Conservation (phyloP, 2,113 vertebrate genomes). For the Lepisosteus oculatus region DNA sequence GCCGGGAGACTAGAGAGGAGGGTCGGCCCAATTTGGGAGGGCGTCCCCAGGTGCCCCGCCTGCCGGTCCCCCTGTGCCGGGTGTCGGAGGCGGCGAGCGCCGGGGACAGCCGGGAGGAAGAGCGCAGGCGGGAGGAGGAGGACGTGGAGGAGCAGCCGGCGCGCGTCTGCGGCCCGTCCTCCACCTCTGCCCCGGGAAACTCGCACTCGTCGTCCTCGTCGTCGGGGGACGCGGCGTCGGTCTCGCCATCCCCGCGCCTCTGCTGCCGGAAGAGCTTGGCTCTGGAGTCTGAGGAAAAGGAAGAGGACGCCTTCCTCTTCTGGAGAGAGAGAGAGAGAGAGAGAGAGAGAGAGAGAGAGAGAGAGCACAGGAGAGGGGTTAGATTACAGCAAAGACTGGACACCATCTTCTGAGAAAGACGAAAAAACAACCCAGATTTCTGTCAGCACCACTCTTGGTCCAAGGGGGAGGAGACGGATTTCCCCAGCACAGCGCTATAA, state of each 20-base stretch:
- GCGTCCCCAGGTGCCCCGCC: constrained; percentile 31
- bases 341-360: constrained; percentile 11
- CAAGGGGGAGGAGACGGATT: no score
- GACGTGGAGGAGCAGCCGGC: no score
- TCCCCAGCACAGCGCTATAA: no score
- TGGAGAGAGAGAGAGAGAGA: constrained; percentile 27
- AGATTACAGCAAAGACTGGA: no score
- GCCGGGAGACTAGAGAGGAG: constrained; percentile 7
- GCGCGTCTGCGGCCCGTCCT: background rate
- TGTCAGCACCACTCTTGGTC: no score
- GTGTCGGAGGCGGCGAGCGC: constrained; percentile 57
- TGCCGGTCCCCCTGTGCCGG: constrained; percentile 55
- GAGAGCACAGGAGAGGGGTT: no score
- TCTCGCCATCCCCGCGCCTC: no score
- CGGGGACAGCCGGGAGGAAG: constrained; percentile 32
- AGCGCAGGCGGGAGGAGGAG: background rate
- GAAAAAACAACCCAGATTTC: no score
- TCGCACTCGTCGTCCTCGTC: constrained; percentile 60
- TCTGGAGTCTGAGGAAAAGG: constrained; percentile 27
- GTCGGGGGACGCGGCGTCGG: constrained; percentile 43
- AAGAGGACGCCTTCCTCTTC: constrained; percentile 62
- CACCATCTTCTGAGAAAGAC: no score
- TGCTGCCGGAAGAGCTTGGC: constrained; percentile 42
- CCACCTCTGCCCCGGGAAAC: constrained; percentile 48
- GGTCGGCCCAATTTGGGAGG: background rate